phyloP scores from a whole-genome alignment of 2,113 vertebrate genomes.

The Corynorhinus townsendii region DNA sequence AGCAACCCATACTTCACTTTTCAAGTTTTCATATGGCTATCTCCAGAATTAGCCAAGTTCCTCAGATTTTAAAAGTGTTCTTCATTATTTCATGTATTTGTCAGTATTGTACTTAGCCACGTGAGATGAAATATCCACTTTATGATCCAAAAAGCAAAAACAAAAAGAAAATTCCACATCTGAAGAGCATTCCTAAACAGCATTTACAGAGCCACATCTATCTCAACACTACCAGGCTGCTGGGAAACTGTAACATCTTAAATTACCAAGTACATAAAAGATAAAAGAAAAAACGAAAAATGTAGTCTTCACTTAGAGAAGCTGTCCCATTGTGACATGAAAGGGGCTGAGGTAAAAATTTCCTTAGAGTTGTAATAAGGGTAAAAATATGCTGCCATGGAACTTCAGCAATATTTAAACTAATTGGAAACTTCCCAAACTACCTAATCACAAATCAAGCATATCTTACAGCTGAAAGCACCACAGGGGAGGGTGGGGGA shows the following conservation, averaged over 20 bases:
- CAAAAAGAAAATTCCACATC: slow-evolving; percentile 73
- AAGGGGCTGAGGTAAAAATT: slow-evolving; percentile 42
- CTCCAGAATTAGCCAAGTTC: slow-evolving; percentile 66
- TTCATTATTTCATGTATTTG: slow-evolving; percentile 71
- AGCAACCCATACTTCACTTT: slow-evolving; percentile 79
- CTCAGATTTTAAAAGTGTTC: slow-evolving; percentile 61
- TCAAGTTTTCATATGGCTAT: slow-evolving; percentile 62
- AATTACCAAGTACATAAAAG: slow-evolving; percentile 67
- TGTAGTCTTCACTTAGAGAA: slow-evolving; percentile 78
- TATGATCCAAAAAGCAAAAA: slow-evolving; percentile 62
- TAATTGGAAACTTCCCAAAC: slow-evolving; percentile 64
- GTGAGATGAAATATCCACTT: slow-evolving; percentile 68
- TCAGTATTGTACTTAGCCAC: slow-evolving; percentile 58
- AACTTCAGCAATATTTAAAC: slow-evolving; percentile 64
- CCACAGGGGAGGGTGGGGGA: not conserved
- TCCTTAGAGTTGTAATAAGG: slow-evolving; percentile 48
- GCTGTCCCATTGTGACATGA: slow-evolving; percentile 40
- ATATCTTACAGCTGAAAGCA: slow-evolving; percentile 54
- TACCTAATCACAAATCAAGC: slow-evolving; percentile 55
- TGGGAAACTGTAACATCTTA: slow-evolving; percentile 67
- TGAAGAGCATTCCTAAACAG: slow-evolving; percentile 60
- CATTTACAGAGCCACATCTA: slow-evolving; percentile 69
- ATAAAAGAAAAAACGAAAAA: slow-evolving; percentile 67
- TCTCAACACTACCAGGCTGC: slow-evolving; percentile 75
- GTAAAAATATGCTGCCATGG: slow-evolving; percentile 71